Evolutionary conservation across 2,113 vertebrate species (phyloP).

Genomic region (Chionomys nivalis): DNA sequence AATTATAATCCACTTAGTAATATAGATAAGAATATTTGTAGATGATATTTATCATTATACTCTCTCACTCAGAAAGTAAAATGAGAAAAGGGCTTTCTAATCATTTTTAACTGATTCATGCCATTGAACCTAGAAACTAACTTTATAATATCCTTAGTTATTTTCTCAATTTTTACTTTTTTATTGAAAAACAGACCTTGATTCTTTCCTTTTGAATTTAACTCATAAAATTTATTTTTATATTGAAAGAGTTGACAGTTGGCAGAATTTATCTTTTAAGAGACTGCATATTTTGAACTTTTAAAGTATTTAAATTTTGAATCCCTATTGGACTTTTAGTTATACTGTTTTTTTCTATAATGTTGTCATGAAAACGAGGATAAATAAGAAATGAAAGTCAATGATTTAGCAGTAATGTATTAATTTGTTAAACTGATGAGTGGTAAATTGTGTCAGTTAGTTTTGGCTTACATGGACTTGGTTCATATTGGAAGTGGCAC

Average conservation of each 20-base stretch:
- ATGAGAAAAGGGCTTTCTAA: neutral
- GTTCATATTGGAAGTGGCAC: neutral
- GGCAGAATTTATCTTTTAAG: neutral
- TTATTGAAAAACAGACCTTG: neutral
- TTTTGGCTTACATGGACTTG: neutral
- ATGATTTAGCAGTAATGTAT: neutral
- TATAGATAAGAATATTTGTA: neutral
- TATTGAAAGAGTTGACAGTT: neutral
- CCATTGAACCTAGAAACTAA: neutral
- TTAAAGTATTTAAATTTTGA: neutral
- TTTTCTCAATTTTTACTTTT: neutral
- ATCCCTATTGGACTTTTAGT: neutral
- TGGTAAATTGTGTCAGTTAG: neutral
- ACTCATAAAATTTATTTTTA: neutral
- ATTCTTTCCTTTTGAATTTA: neutral
- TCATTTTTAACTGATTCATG: neutral
- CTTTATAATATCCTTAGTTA: neutral
- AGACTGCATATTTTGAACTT: neutral
- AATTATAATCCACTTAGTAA: too few relatives aligned
- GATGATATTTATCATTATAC: neutral
- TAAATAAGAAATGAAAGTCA: neutral
- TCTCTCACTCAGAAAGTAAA: neutral
- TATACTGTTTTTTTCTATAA: too few relatives aligned
- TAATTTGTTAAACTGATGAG: neutral
- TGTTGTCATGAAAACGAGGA: neutral